Evolutionary conservation across 1,140 invertebrate species (phyloP), one percentile per base, ranked within the genome.

Genomic region (Oreohelix idahoensis): DNA sequence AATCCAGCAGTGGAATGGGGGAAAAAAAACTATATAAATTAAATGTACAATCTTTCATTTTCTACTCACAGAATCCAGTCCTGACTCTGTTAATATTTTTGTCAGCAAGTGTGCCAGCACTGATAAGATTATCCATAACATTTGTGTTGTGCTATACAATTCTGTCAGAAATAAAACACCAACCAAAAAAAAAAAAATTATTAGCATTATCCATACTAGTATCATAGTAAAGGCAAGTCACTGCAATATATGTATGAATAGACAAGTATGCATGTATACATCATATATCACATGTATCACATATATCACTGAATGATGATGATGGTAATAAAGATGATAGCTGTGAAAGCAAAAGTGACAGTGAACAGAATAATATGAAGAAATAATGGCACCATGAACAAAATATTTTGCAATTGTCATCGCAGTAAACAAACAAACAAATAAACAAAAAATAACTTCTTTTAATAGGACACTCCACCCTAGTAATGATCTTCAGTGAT

Each of bases 1-100:
- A 66, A 66, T 32, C 29, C 63, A 66, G 63, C 63, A 66, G 63
- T 66, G 63, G 63, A 66, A 66, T 66, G 63, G 29, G 5, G 29
- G 63, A n/a, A 32, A n/a, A 32, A 66, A 29, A 32, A 58, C 8
- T n/a, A 58, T 5, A 66, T 58, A 5, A 2, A n/a, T 2, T 58
- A 58, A 58, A 58, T 23, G 5, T 23, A 58, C 23, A 58, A 58
- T 58, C 53, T 58, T 58, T 58, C 53, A 15, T 58, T n/a, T 23
- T 23, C 53, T 23, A 23, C 53, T 58, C 26, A 58, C 10, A 58
- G 17, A 49, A 49, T 8, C 17, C 23, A n/a, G 53, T 58, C 53
- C 10, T 20, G 53, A 15, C 23, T 58, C 53, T 23, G 53, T n/a
- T n/a, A n/a, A 58, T 58, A 58, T 58, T 23, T 23, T 20, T 58